Conservation (phyloP, 2,797 vertebrate genomes). For the Monodelphis domestica region DNA sequence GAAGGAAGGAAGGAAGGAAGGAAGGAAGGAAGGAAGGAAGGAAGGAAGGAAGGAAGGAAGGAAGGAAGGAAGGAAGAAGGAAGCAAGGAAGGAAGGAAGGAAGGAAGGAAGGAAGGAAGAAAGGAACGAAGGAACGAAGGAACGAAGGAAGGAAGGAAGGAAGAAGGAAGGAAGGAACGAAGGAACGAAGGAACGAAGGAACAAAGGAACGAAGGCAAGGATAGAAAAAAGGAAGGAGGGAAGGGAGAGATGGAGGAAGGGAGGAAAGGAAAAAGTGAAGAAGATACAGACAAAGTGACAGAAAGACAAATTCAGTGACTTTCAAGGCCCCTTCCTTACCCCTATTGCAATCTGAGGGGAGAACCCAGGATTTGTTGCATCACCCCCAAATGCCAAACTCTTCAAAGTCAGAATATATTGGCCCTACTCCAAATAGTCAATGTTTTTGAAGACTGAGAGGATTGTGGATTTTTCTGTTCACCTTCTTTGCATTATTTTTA, state of each 20-base stretch:
- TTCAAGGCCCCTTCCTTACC: not conserved
- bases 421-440: not conserved
- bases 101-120: not conserved
- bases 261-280: no score
- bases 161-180: not conserved
- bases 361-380: not conserved
- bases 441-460: not conserved
- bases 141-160: not conserved
- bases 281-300: not conserved
- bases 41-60: no score
- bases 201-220: no score
- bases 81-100: not conserved
- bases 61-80: no score
- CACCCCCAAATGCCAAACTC: not conserved
- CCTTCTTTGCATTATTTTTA: not conserved
- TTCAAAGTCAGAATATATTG: not conserved
- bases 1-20: no score
- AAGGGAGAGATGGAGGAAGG: no score
- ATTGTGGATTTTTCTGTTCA: not conserved
- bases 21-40: no score
- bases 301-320: not conserved
- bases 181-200: no score
- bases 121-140: no score
- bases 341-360: not conserved
- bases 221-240: no score